Base-by-base conservation (phyloP, 2,888 invertebrate species). In the Lasioglossum pauxillum region DNA sequence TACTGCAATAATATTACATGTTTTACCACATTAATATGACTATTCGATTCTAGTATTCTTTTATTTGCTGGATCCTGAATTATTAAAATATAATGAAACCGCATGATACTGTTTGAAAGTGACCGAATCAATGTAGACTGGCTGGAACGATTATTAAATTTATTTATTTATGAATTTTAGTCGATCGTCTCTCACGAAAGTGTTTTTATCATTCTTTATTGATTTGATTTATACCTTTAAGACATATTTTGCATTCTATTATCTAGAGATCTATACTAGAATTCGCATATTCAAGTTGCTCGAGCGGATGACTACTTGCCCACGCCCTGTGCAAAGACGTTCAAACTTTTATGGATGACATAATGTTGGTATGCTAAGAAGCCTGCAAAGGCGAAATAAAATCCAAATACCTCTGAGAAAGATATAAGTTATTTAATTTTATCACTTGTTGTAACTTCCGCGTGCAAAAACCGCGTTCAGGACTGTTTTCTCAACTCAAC, bases 341-440 rank as follows among this genome's bases (percentile, higher is more conserved):
- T 64, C 16, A 64, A 27, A 31, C 60, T 31, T 64, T 64, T 64
- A 64, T 64, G 27, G 27, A 64, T 64, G 60, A 64, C 60, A 64
- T 64, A 64, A 64, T 64, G 27, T 27, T 64, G 7, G 60, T 27
- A 64, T 64, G 60, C 27, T 31, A 16, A 64, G 60, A 64, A 64
- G 60, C 27, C 60, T 27, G 5, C 31, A 2, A 14, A 16, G 7
- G 60, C 16, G 16, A 64, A 31, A 16, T 64, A 64, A 64, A 64
- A 64, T 64, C 16, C 60, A 16, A 64, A 64, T 31, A 27, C 0
- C 27, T n/a, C 60, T 31, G 60, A 64, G 60, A 5, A 64, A 64
- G 60, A 64, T n/a, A 64, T 64, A 64, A 16, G 27, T 31, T 64
- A 16, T n/a, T 64, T 27, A 64, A 64, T 64, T 64, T 64, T 64